Base-by-base conservation (phyloP, 1,140 invertebrate species). In the Habropoda laboriosa region DNA sequence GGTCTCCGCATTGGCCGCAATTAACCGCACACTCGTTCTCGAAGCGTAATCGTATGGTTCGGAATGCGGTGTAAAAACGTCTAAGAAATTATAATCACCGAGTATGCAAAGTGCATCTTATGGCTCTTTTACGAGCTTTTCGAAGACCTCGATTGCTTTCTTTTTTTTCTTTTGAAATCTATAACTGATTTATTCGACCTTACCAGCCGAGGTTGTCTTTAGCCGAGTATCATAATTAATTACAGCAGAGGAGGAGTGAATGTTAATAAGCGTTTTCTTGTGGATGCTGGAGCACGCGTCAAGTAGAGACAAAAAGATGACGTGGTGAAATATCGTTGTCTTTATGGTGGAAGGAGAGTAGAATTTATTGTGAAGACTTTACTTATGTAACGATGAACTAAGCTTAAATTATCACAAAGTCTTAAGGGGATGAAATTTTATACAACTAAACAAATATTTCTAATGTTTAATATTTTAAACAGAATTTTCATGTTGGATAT, bases 291-390 rank as follows among this genome's bases (percentile, higher is more conserved):
- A 51, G n/a, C 63, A 32, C 51, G 63, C 18, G 74, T 47, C 42
- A 16, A 8, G 49, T 16, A 21, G 3, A 53, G 38, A 12, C 18
- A 67, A 57, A 76, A 67, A 67, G 42, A 40, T 3, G 40, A n/a
- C 18, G 16, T 38, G 40, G 74, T 76, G 35, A 68, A 68, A 51
- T 45, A 79, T 30, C n/a, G 57, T 73, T 45, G 58, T 53, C 47
- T 73, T 79, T 47, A 72, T 47, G 57, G 53, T 13, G 35, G n/a
- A n/a, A n/a, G n/a, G n/a, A n/a, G n/a, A n/a, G n/a, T n/a, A n/a
- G n/a, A n/a, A n/a, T n/a, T n/a, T n/a, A n/a, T n/a, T n/a, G n/a
- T n/a, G n/a, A n/a, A n/a, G n/a, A n/a, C n/a, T n/a, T n/a, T n/a
- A n/a, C n/a, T n/a, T n/a, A n/a, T n/a, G n/a, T n/a, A n/a, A n/a